Conservation (phyloP, 1,140 invertebrate species). For the Drosophila pruinosa region DNA sequence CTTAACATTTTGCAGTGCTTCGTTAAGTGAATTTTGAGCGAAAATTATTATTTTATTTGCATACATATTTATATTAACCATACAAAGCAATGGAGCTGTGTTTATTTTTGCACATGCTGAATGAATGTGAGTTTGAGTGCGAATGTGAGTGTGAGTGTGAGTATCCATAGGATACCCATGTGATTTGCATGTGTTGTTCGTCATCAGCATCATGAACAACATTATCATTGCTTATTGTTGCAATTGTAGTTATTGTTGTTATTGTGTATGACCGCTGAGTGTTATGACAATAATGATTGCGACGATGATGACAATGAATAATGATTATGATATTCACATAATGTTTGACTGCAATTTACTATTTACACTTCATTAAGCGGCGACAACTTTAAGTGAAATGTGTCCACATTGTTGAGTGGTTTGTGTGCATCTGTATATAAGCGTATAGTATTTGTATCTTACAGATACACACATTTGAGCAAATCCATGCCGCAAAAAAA, state of each 20-base stretch:
- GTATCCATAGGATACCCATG: conserved; percentile 64
- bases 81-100: conserved; percentile 27
- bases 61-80: conserved; percentile 71
- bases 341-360: conserved; percentile 80
- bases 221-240: conserved; percentile 40
- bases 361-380: conserved; percentile 80
- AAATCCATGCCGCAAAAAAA: conserved; percentile 6
- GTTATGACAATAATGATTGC: conserved; percentile 46
- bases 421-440: conserved; percentile 39
- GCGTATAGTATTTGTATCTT: conserved; percentile 20
- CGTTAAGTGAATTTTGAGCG: conserved; percentile 66
- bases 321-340: conserved; percentile 67
- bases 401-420: conserved; percentile 72
- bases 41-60: conserved; percentile 75
- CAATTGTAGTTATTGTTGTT: not conserved
- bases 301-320: conserved; percentile 26
- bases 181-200: conserved; percentile 76
- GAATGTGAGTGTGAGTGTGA: not conserved
- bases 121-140: not conserved
- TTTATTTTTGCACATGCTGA: conserved; percentile 42
- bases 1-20: not conserved
- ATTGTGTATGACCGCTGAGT: conserved; percentile 29
- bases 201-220: conserved; percentile 67
- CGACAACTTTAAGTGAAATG: conserved; percentile 79
- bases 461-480: conserved; percentile 28